Conservation (phyloP, 2,888 invertebrate species). For the Acronicta leporina region DNA sequence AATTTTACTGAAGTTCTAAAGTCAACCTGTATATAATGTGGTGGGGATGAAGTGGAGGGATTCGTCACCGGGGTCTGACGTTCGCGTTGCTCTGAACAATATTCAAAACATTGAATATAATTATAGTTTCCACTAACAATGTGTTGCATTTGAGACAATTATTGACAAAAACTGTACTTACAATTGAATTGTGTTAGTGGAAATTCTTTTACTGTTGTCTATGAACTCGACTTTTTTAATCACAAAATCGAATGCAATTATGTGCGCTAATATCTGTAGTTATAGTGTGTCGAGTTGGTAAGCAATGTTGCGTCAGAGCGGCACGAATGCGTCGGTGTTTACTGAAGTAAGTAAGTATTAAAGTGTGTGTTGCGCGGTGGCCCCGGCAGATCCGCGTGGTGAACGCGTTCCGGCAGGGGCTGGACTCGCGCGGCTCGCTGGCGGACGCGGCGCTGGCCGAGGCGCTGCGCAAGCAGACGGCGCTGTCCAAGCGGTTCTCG, state of each 20-base stretch:
- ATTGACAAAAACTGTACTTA: neutral
- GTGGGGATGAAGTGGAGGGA: slow-evolving; percentile 39
- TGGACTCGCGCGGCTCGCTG: slow-evolving; percentile 98
- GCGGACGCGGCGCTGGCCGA: slow-evolving; percentile 97
- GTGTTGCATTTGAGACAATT: neutral
- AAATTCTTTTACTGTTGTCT: slow-evolving; percentile 28
- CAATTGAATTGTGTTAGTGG: slow-evolving; percentile 26
- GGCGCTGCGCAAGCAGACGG: slow-evolving; percentile 97
- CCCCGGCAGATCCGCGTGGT: slow-evolving; percentile 99
- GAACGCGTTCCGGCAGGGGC: slow-evolving; percentile 99
- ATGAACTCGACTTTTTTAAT: slow-evolving; percentile 30
- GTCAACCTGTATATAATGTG: slow-evolving; percentile 2
- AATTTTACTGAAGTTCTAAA: neutral
- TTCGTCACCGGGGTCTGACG: slow-evolving; percentile 38
- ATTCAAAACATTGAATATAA: neutral
- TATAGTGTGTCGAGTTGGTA: slow-evolving; percentile 16
- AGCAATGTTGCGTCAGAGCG: slow-evolving; percentile 49
- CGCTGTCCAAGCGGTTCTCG: slow-evolving; percentile 96
- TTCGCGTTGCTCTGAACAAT: slow-evolving; percentile 63
- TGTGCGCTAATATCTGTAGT: neutral
- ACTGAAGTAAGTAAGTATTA: slow-evolving; percentile 17
- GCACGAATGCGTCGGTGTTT: slow-evolving; percentile 29
- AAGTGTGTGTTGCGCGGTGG: slow-evolving; percentile 72
- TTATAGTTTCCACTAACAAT: slow-evolving; percentile 18
- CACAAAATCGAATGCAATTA: slow-evolving; percentile 8